Evolutionary conservation across 2,888 invertebrate genomes (phyloP).

Genomic region (Acanthoscelides obtectus): DNA sequence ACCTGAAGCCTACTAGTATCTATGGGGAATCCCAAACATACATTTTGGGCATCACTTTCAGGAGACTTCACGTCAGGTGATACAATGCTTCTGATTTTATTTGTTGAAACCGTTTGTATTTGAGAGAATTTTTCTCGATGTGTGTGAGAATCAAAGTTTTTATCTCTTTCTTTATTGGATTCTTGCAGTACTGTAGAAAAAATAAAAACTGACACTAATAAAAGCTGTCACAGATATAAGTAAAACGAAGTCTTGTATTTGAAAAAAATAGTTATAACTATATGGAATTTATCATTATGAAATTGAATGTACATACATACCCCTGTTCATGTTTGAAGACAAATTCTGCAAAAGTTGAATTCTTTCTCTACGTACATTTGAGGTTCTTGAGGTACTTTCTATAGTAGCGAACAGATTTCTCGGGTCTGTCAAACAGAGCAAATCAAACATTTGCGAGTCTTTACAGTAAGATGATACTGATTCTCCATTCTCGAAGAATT

Average conservation of each 20-base stretch:
- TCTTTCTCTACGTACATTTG: not conserved
- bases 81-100: not conserved
- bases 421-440: not conserved
- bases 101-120: not conserved
- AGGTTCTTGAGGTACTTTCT: not conserved
- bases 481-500: not conserved
- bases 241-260: no score
- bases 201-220: no score
- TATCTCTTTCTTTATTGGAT: not conserved
- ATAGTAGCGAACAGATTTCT: not conserved
- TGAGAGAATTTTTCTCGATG: not conserved
- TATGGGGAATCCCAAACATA: not conserved
- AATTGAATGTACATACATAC: no score
- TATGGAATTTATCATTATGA: no score
- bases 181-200: not conserved
- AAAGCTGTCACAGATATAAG: no score
- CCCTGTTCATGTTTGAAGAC: not conserved
- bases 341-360: not conserved
- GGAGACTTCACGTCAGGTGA: not conserved
- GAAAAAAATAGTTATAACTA: no score
- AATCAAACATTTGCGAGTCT: not conserved
- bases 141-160: not conserved
- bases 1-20: not conserved
- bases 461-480: not conserved
- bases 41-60: not conserved